Evolutionary conservation across 2,797 vertebrate species (phyloP).

Genomic region (Tinamus major): DNA sequence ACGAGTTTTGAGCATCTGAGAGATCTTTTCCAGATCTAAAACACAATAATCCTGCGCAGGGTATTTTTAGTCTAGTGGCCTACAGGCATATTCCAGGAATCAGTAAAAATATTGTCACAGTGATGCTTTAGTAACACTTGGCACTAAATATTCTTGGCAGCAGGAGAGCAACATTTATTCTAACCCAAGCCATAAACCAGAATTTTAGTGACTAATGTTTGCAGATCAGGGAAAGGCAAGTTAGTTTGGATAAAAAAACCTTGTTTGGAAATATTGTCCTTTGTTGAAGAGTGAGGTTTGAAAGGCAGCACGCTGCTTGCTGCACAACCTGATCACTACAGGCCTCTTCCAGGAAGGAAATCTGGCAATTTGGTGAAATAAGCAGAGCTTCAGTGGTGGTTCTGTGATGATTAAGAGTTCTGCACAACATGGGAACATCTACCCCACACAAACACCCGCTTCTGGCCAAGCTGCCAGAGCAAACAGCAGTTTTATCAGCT

Average conservation of each 20-base stretch:
- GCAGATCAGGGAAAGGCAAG: neutral
- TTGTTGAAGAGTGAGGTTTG: neutral
- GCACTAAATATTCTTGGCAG: conserved; percentile 35
- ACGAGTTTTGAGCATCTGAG: conserved; percentile 2
- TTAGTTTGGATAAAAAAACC: neutral
- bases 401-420: neutral
- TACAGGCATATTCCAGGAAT: conserved; percentile 27
- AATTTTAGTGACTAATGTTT: neutral
- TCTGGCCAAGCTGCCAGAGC: neutral
- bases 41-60: neutral
- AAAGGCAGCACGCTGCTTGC: neutral
- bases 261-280: neutral
- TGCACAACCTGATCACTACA: neutral
- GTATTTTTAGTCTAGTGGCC: conserved; percentile 53
- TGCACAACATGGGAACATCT: neutral
- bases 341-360: neutral
- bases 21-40: neutral
- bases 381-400: neutral
- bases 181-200: neutral
- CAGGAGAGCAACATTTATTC: neutral
- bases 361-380: neutral
- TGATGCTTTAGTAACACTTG: conserved; percentile 20
- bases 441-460: neutral
- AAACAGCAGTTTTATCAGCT: neutral
- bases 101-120: conserved; percentile 4